Conservation (phyloP, 1,140 invertebrate species). For the Hesperophylax magnus region DNA sequence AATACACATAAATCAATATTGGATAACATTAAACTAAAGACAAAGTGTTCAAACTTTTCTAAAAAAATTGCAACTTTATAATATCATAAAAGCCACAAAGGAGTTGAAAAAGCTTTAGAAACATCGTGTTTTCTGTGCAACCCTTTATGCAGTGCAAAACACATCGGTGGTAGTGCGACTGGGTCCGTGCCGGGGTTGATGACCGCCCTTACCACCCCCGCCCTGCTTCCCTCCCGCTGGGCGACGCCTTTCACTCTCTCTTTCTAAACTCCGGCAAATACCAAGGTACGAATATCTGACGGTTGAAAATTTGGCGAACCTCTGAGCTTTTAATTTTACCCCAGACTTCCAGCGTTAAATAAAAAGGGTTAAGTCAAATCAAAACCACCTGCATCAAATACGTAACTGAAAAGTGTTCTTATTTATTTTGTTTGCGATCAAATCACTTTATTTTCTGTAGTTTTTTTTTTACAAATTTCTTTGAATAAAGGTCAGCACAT, state of each 20-base stretch:
- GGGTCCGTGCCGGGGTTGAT: slow-evolving; percentile 45
- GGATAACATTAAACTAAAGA: too few species aligned
- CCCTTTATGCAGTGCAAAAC: neutral
- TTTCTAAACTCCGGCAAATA: slow-evolving; percentile 51
- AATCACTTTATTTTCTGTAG: too few species aligned
- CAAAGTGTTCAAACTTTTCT: too few species aligned
- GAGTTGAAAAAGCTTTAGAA: too few species aligned
- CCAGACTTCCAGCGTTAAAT: too few species aligned
- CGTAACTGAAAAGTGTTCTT: too few species aligned
- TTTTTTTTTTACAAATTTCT: too few species aligned
- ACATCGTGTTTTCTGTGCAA: neutral
- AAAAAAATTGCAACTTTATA: too few species aligned
- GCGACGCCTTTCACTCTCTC: slow-evolving; percentile 54
- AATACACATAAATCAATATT: too few species aligned
- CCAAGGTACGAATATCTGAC: neutral
- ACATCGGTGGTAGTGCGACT: slow-evolving; percentile 19
- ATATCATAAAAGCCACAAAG: too few species aligned
- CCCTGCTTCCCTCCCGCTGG: neutral
- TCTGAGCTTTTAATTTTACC: neutral
- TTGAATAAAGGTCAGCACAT: too few species aligned
- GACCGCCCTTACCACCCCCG: slow-evolving; percentile 42
- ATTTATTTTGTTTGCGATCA: too few species aligned
- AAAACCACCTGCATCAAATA: neutral
- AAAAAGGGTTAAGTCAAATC: neutral
- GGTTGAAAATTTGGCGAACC: neutral